Conservation (phyloP, 2,113 vertebrate species). For the Rostratula benghalensis region DNA sequence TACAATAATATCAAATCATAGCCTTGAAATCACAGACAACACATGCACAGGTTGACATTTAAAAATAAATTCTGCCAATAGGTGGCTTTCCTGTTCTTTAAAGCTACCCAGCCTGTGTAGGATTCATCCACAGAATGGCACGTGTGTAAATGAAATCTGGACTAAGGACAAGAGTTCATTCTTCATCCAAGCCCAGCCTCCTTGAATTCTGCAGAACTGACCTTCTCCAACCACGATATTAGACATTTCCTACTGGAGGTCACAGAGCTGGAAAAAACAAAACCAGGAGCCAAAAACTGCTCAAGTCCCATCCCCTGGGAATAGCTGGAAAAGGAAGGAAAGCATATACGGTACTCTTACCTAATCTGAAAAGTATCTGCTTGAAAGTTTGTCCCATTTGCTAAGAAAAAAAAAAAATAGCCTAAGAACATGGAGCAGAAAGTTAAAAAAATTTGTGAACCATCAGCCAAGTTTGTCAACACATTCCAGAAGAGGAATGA, state of each 20-base stretch:
- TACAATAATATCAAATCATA: background rate
- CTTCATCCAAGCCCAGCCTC: no score
- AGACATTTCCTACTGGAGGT: background rate
- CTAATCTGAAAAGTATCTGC: slow-evolving; percentile 25
- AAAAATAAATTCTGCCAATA: background rate
- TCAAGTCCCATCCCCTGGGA: background rate
- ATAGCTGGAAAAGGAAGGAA: background rate
- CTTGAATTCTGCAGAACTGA: background rate
- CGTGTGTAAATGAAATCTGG: background rate
- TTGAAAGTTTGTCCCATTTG: background rate
- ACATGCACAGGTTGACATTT: background rate
- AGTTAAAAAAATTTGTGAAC: background rate
- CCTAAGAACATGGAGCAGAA: background rate
- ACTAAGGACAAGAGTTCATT: background rate
- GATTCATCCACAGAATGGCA: background rate
- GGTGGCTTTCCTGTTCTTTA: background rate
- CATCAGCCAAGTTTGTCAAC: background rate
- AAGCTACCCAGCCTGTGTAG: background rate
- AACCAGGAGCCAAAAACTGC: slow-evolving; percentile 15
- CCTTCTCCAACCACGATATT: background rate
- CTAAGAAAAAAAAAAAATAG: background rate
- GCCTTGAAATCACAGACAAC: background rate
- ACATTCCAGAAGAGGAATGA: background rate
- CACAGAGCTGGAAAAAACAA: slow-evolving; percentile 29
- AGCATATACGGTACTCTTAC: background rate